Evolutionary conservation across 1,140 invertebrate species (phyloP), one percentile per base, ranked within the genome.

Genomic region (Drosophila lowei): DNA sequence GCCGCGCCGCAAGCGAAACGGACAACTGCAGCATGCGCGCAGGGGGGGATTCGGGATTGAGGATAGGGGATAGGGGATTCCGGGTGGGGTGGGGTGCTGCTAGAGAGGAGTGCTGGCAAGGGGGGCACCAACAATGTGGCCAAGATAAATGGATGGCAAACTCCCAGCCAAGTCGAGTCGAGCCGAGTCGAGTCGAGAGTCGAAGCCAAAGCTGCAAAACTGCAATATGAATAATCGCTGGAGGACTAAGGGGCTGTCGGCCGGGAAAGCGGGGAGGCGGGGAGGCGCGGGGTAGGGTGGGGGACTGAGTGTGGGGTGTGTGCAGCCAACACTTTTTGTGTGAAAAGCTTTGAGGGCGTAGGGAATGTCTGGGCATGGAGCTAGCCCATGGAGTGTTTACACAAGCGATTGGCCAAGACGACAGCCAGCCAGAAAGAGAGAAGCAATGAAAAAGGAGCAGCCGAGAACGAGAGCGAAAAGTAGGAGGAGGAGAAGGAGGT

Each of bases 141-240:
- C 66, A 85, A 86, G 81, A 85, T 85, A 85, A 86, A 85, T 86
- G 83, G 74, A 77, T 77, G 77, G 81, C 81, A 80, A 80, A 81
- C 66, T 83, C 78, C 49, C 44, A 55, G 25, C 64, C 56, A 34
- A 38, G 34, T 34, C 30, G 30, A 34, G 30, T 34, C 8, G 28
- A 30, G 1, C 8, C 28, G 7, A 30, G 28, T 30, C 8, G 30
- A 34, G 34, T 38, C 11, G 34, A 38, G 34, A 38, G 34, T 13
- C 34, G 34, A 48, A 63, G 48, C 34, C 34, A 48, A 47, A 74
- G 71, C 62, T 66, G 50, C 72, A 75, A 68, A 49, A 60, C 77
- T 88, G 81, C 77, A 86, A 81, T 86, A 86, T 86, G 81, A 86
- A 86, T 86, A 86, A 86, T 86, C 81, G 70, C 63, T 48, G 42